Evolutionary conservation across 2,888 invertebrate genomes (phyloP).

Genomic region (Drosophila meridionalis): DNA sequence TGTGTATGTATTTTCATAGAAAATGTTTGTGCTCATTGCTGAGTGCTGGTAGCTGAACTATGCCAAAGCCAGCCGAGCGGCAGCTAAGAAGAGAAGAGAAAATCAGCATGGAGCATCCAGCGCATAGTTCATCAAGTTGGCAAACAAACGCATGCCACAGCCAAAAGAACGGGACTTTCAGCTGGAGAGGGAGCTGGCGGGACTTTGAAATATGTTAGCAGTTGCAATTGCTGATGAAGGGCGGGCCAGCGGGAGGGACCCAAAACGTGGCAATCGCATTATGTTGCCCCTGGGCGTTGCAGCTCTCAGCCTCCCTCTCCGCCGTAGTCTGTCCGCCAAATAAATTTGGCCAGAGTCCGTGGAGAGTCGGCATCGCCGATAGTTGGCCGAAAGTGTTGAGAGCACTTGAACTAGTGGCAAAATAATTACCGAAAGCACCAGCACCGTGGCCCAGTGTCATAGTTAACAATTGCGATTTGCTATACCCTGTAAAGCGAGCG

Average conservation of each 20-base stretch:
- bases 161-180: conserved; percentile 5
- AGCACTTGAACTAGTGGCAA: conserved; percentile 68
- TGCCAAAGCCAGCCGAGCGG: conserved; percentile 43
- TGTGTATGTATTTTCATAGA: conserved; percentile 14
- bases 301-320: conserved; percentile 2
- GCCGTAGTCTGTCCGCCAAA: conserved; percentile 30
- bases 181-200: background rate
- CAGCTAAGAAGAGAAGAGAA: conserved; percentile 37
- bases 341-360: conserved; percentile 44
- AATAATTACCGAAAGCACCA: conserved; percentile 70
- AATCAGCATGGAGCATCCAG: conserved; percentile 42
- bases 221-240: conserved; percentile 52
- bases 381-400: conserved; percentile 47
- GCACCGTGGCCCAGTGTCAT: conserved; percentile 24
- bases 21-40: conserved; percentile 29
- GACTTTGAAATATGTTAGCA: conserved; percentile 63
- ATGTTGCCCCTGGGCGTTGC: conserved; percentile 30
- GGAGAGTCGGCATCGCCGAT: conserved; percentile 13
- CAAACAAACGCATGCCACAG: conserved; percentile 71
- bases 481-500: conserved; percentile 20
- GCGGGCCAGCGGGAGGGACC: background rate
- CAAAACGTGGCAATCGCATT: conserved; percentile 55
- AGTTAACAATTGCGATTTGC: conserved; percentile 16
- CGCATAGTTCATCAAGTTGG: conserved; percentile 72
- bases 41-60: conserved; percentile 49